Base-by-base conservation (phyloP, 2,888 invertebrate genomes). In the Sesia apiformis region DNA sequence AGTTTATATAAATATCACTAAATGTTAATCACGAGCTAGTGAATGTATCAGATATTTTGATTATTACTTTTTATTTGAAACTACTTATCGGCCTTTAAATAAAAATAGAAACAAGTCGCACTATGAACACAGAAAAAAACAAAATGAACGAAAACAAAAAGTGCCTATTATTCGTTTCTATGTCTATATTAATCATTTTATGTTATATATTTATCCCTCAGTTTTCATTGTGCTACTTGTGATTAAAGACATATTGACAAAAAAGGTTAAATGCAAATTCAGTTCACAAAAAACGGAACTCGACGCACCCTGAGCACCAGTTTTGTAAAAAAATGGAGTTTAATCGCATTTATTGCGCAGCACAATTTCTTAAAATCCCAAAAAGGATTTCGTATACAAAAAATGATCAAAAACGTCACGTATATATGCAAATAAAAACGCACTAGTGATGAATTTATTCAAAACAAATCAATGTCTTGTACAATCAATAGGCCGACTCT, bases 1-100 rank as follows among this genome's bases (percentile, higher is more conserved):
- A 70, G 60, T 69, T 70, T 73, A 59, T 69, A 66, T 77, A 79
- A 73, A 80, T 81, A 86, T 84, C 82, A 83, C 84, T 84, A 83
- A 76, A 63, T 65, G 67, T 70, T 66, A 71, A 72, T 69, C 74
- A 76, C 76, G 69, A 52, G 57, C 64, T 67, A 70, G 61, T 66
- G 67, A 58, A 57, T 60, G 56, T 59, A 56, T 23, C 1, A 23
- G 23, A 23, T 1, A 23, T 23, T 23, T 55, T 57, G 57, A 49
- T 52, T 59, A 55, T 53, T 55, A 49, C 53, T 54, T 57, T 53
- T 56, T 53, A 53, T 40, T 53, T 55, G 55, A 58, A 56, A 51
- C 43, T 23, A 52, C 7, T 43, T 0, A 51, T 59, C 57, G 55
- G 59, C 55, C 56, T 52, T 23, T 56, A 52, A 40, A 40, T 4